phyloP scores from a whole-genome alignment of 1,140 invertebrate genomes.

The Pseudomyrmex cubaensis region DNA sequence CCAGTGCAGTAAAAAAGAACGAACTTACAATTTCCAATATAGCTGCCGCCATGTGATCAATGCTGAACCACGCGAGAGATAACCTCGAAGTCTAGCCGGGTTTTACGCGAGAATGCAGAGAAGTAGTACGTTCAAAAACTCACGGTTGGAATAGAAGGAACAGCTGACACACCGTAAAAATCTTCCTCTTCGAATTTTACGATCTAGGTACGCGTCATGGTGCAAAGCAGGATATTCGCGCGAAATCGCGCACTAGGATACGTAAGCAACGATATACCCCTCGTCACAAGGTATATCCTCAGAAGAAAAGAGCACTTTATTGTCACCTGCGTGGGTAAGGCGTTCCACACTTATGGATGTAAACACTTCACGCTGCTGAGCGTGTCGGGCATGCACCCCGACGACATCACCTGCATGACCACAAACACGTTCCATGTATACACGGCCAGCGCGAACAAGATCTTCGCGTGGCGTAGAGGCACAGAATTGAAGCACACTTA shows the following conservation, averaged over 20 bases:
- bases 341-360: constrained; percentile 96
- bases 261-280: constrained; percentile 96
- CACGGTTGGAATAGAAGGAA: not conserved
- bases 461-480: constrained; percentile 95
- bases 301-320: constrained; percentile 94
- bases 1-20: no score
- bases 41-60: no score
- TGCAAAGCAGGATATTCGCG: constrained; percentile 91
- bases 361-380: constrained; percentile 93
- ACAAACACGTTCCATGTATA: constrained; percentile 94
- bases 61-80: no score
- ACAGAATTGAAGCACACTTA: constrained; percentile 94
- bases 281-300: constrained; percentile 93
- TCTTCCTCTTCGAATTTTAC: not conserved
- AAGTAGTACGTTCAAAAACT: no score
- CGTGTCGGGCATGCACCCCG: constrained; percentile 92
- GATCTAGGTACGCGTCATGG: constrained; percentile 69
- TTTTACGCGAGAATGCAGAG: no score
- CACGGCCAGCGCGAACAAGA: constrained; percentile 91
- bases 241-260: constrained; percentile 94
- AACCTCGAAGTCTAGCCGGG: no score
- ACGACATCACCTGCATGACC: constrained; percentile 93
- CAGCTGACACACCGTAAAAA: not conserved
- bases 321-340: constrained; percentile 94
- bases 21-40: no score